Evolutionary conservation across 2,888 invertebrate genomes (phyloP).

Genomic region (Hedychridium roseum): DNA sequence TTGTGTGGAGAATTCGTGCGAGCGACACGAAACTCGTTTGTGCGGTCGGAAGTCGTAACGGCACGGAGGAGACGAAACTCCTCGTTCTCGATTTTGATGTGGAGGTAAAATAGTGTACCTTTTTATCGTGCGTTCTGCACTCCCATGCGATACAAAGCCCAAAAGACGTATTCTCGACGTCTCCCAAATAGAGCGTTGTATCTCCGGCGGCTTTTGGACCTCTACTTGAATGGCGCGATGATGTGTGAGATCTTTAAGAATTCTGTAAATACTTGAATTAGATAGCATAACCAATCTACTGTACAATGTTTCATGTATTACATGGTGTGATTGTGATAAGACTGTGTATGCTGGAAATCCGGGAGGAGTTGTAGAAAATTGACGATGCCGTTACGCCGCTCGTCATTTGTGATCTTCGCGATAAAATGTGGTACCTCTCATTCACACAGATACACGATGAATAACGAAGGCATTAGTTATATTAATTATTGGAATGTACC

Average conservation of each 20-base stretch:
- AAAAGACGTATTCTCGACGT: no score
- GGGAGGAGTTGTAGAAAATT: slow-evolving; percentile 16
- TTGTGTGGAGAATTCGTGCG: slow-evolving; percentile 97
- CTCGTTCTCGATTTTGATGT: slow-evolving; percentile 97
- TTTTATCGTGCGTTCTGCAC: slow-evolving; percentile 13
- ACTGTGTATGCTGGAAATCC: slow-evolving; percentile 48
- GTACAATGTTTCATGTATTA: slow-evolving; percentile 60
- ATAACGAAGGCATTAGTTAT: slow-evolving; percentile 32
- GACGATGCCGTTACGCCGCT: slow-evolving; percentile 10
- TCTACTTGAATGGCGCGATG: no score
- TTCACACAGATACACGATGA: slow-evolving; percentile 23
- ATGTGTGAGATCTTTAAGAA: no score
- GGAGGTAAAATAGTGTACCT: slow-evolving; percentile 65
- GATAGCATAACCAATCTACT: slow-evolving; percentile 48
- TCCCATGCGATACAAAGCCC: no score
- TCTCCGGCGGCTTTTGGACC: no score
- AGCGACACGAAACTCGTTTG: slow-evolving; percentile 97
- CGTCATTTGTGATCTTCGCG: slow-evolving; percentile 41
- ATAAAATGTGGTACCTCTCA: slow-evolving; percentile 31
- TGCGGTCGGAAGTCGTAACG: slow-evolving; percentile 98
- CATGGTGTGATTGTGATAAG: slow-evolving; percentile 62
- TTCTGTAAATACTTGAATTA: slow-evolving; percentile 56
- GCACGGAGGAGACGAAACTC: slow-evolving; percentile 98
- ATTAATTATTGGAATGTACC: slow-evolving; percentile 39
- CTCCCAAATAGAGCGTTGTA: no score